phyloP scores from a whole-genome alignment of 2,113 vertebrate species.

The Stomatorhinus ivindoensis region DNA sequence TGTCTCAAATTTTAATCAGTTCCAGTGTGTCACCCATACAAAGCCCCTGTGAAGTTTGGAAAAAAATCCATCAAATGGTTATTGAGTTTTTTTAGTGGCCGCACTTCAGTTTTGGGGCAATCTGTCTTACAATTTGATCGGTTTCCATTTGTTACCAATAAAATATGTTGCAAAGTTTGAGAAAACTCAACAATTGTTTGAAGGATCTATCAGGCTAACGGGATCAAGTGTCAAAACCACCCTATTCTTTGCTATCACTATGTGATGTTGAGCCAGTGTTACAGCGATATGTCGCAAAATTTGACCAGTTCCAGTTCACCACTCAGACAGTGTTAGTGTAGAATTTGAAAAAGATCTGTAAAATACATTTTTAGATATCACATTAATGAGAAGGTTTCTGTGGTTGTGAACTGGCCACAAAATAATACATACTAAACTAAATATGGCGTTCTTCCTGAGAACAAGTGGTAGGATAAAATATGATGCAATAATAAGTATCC shows the following conservation, averaged over 20 bases:
- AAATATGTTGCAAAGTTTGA: neutral
- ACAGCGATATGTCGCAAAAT: neutral
- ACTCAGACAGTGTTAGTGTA: neutral
- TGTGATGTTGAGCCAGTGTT: neutral
- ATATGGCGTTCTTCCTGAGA: neutral
- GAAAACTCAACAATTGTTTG: neutral
- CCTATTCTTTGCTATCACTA: neutral
- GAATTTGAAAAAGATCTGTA: neutral
- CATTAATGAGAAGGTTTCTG: too few species aligned
- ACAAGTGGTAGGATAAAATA: neutral
- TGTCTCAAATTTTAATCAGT: neutral
- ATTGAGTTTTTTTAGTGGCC: neutral
- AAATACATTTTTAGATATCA: too few species aligned
- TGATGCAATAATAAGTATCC: neutral
- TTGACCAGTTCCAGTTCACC: neutral
- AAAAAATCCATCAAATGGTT: neutral
- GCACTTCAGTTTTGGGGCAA: neutral
- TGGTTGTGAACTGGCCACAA: too few species aligned
- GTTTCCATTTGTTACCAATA: neutral
- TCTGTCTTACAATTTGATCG: neutral
- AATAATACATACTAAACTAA: neutral
- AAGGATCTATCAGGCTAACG: neutral
- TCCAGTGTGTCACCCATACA: neutral
- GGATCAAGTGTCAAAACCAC: neutral
- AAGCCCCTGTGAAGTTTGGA: neutral